Conservation (phyloP, 2,113 vertebrate genomes). For the Indicator maculatus region DNA sequence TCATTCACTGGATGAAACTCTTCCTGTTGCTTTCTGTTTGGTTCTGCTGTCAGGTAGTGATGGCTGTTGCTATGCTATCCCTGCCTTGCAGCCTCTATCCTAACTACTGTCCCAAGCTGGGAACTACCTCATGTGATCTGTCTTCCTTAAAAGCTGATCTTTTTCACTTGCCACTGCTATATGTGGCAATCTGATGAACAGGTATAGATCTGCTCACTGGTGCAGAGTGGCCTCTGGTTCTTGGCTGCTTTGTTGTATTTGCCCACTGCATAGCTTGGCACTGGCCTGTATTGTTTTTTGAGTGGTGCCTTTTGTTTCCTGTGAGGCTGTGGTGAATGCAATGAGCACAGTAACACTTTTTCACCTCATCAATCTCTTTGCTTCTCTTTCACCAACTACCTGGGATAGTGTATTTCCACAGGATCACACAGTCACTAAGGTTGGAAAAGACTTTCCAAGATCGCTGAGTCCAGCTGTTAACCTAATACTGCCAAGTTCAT, state of each 20-base stretch:
- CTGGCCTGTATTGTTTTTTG: constrained; percentile 11
- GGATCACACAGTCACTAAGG: too few species aligned
- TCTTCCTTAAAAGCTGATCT: constrained; percentile 44
- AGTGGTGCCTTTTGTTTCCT: constrained; percentile 9
- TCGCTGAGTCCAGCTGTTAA: too few species aligned
- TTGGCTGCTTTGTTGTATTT: constrained; percentile 37
- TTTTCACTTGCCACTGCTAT: neutral
- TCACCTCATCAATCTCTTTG: neutral
- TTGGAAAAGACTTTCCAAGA: too few species aligned
- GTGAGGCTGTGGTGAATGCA: neutral
- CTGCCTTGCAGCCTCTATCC: neutral
- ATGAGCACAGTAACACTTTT: neutral
- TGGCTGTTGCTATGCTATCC: neutral
- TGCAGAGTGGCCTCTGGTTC: constrained; percentile 41
- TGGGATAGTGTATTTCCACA: neutral
- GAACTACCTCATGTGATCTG: neutral
- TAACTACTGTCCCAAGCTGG: neutral
- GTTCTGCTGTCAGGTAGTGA: neutral
- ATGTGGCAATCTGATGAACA: constrained; percentile 33
- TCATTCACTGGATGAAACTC: neutral
- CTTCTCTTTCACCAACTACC: neutral
- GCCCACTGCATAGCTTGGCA: constrained; percentile 29
- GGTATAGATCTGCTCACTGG: constrained; percentile 19
- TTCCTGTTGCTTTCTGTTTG: neutral
- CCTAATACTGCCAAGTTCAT: too few species aligned